phyloP scores from a whole-genome alignment of 2,797 vertebrate species.

The Microctenopoma steveboyesi region DNA sequence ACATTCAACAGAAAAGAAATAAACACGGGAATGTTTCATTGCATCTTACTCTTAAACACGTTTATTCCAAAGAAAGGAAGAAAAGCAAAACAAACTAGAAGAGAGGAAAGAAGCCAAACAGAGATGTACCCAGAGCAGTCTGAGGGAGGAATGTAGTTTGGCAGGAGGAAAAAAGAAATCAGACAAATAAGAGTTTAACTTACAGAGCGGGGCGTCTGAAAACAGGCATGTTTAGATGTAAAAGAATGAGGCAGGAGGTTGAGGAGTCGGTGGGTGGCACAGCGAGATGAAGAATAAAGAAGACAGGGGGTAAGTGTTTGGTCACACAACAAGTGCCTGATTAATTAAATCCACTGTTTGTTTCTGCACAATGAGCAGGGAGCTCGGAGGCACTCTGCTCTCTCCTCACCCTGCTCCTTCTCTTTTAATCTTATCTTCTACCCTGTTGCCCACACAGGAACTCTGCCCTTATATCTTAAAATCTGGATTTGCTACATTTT shows the following conservation, averaged over 20 bases:
- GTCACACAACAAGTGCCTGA: constrained; percentile 64
- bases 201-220: constrained; percentile 29
- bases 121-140: neutral
- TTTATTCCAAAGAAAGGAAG: neutral
- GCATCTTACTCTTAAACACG: too few relatives aligned
- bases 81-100: too few relatives aligned
- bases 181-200: constrained; percentile 22
- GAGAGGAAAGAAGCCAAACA: constrained; percentile 17
- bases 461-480: constrained; percentile 11
- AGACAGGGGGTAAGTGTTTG: constrained; percentile 70
- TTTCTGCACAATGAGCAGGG: constrained; percentile 54
- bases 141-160: neutral
- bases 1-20: neutral
- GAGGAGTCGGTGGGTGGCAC: constrained; percentile 36
- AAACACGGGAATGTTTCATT: neutral
- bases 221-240: constrained; percentile 18
- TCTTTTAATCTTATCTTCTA: constrained; percentile 17
- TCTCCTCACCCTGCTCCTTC: constrained; percentile 24
- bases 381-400: constrained; percentile 43
- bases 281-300: constrained; percentile 51
- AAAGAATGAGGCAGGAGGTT: constrained; percentile 30
- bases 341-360: constrained; percentile 75
- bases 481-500: neutral
- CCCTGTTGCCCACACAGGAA: constrained; percentile 12
- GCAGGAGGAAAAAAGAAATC: constrained; percentile 2